These are phyloP conservation scores for Melanerpes aurifrons DNA, from an alignment of 2,113 vertebrate species.

Conservation along the genomic window DNA sequence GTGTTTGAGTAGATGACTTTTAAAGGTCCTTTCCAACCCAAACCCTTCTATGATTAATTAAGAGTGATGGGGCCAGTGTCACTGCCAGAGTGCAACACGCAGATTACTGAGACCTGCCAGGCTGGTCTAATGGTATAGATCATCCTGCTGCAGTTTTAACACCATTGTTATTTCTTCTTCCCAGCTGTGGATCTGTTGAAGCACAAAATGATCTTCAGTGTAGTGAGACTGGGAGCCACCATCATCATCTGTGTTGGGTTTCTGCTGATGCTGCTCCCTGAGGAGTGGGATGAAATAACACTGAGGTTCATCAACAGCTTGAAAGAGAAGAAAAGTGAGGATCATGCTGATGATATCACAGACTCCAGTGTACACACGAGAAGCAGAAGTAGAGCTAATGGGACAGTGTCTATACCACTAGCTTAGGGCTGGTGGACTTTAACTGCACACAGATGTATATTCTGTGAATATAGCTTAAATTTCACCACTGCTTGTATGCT, in stretches of 20 bases:
- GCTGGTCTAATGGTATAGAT: background rate
- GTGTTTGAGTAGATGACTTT: background rate
- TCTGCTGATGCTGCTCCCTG: conserved; percentile 92
- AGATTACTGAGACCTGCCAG: background rate
- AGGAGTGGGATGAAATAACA: conserved; percentile 97
- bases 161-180: background rate
- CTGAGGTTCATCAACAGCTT: conserved; percentile 92
- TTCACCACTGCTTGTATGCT: conserved; percentile 78
- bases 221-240: conserved; percentile 93
- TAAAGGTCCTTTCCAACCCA: background rate
- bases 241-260: conserved; percentile 96
- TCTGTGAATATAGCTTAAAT: conserved; percentile 85
- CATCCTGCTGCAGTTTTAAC: background rate
- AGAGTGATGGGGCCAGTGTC: fast-evolving
- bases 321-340: conserved; percentile 94
- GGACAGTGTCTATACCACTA: conserved; percentile 91
- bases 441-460: conserved; percentile 78
- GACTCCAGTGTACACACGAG: conserved; percentile 87
- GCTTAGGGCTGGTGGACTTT: conserved; percentile 74
- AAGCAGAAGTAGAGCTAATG: conserved; percentile 91
- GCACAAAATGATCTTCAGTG: conserved; percentile 96
- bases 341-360: conserved; percentile 87
- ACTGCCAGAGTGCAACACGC: background rate
- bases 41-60: background rate
- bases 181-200: conserved; percentile 94